Evolutionary conservation across 2,888 invertebrate genomes (phyloP).

Genomic region (Amorpha juglandis): DNA sequence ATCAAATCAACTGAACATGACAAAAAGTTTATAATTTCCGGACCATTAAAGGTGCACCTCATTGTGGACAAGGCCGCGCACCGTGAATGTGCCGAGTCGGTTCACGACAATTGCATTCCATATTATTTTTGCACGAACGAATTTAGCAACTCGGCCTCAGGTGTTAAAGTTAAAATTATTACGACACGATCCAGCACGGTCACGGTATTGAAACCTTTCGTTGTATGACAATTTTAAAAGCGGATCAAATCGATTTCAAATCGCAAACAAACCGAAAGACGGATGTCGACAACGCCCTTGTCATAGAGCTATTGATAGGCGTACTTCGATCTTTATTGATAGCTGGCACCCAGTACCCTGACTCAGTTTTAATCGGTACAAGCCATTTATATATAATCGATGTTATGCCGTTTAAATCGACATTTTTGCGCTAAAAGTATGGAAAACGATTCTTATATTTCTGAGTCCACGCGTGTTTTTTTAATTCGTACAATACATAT

Average conservation of each 20-base stretch:
- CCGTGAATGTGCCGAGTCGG: conserved; percentile 61
- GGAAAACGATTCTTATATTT: conserved; percentile 18
- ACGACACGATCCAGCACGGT: conserved; percentile 40
- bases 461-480: conserved; percentile 9
- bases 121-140: conserved; percentile 59
- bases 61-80: conserved; percentile 69
- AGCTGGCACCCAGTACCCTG: conserved; percentile 7
- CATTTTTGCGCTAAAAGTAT: not conserved
- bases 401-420: not conserved
- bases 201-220: conserved; percentile 49
- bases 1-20: conserved; percentile 57
- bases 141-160: conserved; percentile 62
- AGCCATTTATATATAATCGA: not conserved
- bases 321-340: conserved; percentile 16
- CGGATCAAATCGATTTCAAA: conserved; percentile 75
- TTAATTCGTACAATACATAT: conserved; percentile 10
- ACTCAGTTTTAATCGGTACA: conserved; percentile 1
- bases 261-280: conserved; percentile 63
- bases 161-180: conserved; percentile 62
- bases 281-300: conserved; percentile 79
- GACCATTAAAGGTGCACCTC: conserved; percentile 70
- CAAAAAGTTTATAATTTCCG: conserved; percentile 75
- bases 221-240: conserved; percentile 72
- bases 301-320: conserved; percentile 44
- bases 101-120: conserved; percentile 76